Conservation (phyloP, 1,140 invertebrate genomes). For the Heterodera schachtii region DNA sequence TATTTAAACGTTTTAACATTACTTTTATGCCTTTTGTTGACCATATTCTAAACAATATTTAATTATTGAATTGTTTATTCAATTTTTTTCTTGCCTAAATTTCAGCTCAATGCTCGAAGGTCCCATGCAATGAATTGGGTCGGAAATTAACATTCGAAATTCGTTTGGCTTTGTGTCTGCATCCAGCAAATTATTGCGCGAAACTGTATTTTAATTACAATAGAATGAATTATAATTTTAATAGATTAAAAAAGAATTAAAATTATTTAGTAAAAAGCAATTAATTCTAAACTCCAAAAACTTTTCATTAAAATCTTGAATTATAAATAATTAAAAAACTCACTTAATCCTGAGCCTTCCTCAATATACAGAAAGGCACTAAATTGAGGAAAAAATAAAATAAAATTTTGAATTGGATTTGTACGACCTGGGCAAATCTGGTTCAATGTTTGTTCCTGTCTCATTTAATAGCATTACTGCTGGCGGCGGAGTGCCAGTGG, state of each 20-base stretch:
- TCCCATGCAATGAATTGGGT: constrained; percentile 55
- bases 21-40: constrained; percentile 49
- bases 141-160: constrained; percentile 49
- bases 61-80: constrained; percentile 21
- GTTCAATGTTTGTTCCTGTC: constrained; percentile 59
- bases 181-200: constrained; percentile 11
- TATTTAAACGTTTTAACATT: neutral
- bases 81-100: constrained; percentile 43
- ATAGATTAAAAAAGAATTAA: too few species aligned
- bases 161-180: constrained; percentile 30
- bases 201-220: neutral
- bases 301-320: too few species aligned
- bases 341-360: constrained; percentile 35
- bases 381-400: neutral
- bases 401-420: neutral
- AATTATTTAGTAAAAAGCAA: neutral
- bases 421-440: constrained; percentile 33
- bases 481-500: constrained; percentile 38
- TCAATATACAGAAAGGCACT: constrained; percentile 63
- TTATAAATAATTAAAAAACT: constrained; percentile 7
- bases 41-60: constrained; percentile 53
- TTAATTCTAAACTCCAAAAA: neutral
- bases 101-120: constrained; percentile 31
- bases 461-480: constrained; percentile 55
- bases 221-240: too few species aligned